Evolutionary conservation across 2,113 vertebrate species (phyloP).

Genomic region (Onychostruthus taczanowskii): DNA sequence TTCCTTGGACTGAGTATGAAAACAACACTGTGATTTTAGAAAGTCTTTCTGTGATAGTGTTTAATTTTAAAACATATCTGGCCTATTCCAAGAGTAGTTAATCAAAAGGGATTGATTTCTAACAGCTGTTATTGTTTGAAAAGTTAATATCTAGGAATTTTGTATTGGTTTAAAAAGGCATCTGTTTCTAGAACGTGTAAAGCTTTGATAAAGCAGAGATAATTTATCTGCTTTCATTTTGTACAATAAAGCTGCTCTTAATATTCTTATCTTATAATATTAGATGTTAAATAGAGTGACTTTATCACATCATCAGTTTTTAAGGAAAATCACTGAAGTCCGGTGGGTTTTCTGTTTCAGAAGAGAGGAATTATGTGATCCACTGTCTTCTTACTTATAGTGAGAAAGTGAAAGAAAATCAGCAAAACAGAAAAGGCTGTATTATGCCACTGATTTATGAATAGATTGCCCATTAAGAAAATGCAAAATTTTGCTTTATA

Average conservation of each 20-base stretch:
- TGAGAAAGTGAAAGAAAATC: background rate
- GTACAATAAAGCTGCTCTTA: conserved; percentile 44
- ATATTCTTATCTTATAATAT: conserved; percentile 46
- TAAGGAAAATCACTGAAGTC: conserved; percentile 29
- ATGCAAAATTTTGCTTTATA: background rate
- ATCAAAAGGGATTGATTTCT: conserved; percentile 38
- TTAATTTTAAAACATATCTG: conserved; percentile 19
- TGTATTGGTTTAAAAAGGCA: conserved; percentile 32
- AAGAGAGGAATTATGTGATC: background rate
- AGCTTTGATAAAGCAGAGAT: conserved; percentile 47
- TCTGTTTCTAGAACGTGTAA: conserved; percentile 60
- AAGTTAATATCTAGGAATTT: conserved; percentile 54
- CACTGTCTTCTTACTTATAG: background rate
- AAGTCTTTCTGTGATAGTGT: background rate
- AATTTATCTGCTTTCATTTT: conserved; percentile 54
- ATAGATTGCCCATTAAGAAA: background rate
- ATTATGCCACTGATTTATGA: background rate
- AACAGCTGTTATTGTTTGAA: conserved; percentile 54
- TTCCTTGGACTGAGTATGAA: background rate
- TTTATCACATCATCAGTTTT: conserved; percentile 34
- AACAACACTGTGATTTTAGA: background rate
- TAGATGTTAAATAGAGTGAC: conserved; percentile 4
- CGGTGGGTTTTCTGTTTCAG: background rate
- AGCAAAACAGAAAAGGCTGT: background rate
- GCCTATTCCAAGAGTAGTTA: background rate